Conservation (phyloP, 2,797 vertebrate species). For the Megaceryle alcyon region DNA sequence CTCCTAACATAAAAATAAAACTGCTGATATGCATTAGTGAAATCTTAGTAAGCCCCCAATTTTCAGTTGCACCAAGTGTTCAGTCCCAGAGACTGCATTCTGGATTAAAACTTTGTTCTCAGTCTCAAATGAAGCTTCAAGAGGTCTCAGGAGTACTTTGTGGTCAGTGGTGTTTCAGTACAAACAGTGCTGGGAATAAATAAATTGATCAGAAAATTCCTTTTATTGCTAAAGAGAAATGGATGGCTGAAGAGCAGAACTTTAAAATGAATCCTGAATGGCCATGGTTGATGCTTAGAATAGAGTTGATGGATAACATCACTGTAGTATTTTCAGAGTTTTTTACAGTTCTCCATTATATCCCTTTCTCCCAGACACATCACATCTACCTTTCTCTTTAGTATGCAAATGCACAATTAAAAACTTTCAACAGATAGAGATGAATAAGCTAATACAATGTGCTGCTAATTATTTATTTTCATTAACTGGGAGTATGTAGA, state of each 20-base stretch:
- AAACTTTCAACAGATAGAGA: slow-evolving; percentile 55
- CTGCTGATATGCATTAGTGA: background rate
- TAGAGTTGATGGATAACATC: background rate
- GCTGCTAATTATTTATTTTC: slow-evolving; percentile 54
- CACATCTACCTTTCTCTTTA: slow-evolving; percentile 32
- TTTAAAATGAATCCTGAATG: background rate
- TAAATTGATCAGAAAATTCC: background rate
- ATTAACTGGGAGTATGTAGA: slow-evolving; percentile 27
- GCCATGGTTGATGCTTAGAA: background rate
- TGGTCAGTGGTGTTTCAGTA: background rate
- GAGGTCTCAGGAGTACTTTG: background rate
- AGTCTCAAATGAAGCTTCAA: background rate
- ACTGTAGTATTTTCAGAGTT: background rate
- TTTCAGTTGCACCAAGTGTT: background rate
- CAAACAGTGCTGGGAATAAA: background rate
- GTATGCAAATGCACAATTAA: slow-evolving; percentile 67
- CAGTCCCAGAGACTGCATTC: background rate
- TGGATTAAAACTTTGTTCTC: background rate
- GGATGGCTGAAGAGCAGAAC: background rate
- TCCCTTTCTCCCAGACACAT: background rate
- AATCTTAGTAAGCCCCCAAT: background rate
- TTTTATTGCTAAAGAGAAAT: background rate
- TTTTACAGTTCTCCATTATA: background rate
- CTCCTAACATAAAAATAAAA: background rate
- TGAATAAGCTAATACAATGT: slow-evolving; percentile 53